phyloP scores from a whole-genome alignment of 2,888 invertebrate species.

The Exephanes ischioxanthus region DNA sequence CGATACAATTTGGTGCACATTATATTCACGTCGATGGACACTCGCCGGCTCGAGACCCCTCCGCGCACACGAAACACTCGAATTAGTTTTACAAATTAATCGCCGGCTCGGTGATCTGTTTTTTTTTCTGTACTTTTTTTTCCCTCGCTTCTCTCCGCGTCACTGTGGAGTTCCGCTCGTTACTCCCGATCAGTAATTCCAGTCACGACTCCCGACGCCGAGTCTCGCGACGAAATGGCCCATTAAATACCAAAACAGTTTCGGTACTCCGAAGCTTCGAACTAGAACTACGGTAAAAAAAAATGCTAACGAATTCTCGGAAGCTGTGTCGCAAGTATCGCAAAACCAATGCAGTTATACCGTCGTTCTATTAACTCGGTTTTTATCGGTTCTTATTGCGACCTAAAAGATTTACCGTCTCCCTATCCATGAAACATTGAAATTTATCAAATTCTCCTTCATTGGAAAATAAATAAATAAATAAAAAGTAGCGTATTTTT shows the following conservation, averaged over 20 bases:
- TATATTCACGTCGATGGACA: background rate
- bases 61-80: constrained; percentile 2
- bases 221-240: constrained; percentile 18
- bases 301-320: constrained; percentile 32
- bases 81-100: constrained; percentile 13
- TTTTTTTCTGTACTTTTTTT: background rate
- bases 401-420: too few species aligned
- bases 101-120: background rate
- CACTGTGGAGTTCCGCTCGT: constrained; percentile 7
- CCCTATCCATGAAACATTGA: too few species aligned
- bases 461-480: background rate
- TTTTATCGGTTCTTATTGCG: background rate
- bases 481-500: background rate
- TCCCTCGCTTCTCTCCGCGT: background rate
- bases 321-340: background rate
- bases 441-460: background rate
- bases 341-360: constrained; percentile 4
- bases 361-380: constrained; percentile 6
- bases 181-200: constrained; percentile 19
- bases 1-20: background rate
- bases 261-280: background rate
- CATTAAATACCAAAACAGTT: constrained; percentile 30
- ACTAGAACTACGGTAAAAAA: background rate
- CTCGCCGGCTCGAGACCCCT: background rate
- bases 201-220: background rate